Conservation (phyloP, 2,113 vertebrate species). For the Apeltes quadracus region DNA sequence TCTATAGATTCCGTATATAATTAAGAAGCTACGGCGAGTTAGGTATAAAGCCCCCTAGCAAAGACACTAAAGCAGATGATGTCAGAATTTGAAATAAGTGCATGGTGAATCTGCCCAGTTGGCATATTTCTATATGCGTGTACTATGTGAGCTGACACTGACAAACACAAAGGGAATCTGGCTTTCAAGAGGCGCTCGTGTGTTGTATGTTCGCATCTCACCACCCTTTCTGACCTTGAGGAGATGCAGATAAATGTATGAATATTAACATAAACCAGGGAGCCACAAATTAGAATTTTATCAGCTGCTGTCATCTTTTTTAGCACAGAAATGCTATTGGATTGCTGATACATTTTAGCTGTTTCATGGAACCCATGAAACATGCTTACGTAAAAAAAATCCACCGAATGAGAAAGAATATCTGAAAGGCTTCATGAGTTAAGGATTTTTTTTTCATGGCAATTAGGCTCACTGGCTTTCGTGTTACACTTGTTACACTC, state of each 20-base stretch:
- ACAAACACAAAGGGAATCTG: constrained; percentile 32
- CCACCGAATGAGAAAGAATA: background rate
- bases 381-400: background rate
- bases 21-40: constrained; percentile 24
- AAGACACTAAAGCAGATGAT: constrained; percentile 40
- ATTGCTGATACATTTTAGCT: background rate
- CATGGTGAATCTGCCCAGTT: constrained; percentile 52
- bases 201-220: background rate
- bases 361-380: background rate
- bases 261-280: too few species aligned
- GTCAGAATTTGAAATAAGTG: constrained; percentile 66
- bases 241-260: constrained; percentile 7
- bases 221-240: constrained; percentile 6
- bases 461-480: background rate
- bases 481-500: background rate
- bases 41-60: constrained; percentile 26
- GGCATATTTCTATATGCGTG: constrained; percentile 41
- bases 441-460: background rate
- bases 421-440: background rate
- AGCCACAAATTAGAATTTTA: too few species aligned
- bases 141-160: constrained; percentile 7
- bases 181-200: constrained; percentile 8
- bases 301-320: constrained; percentile 10
- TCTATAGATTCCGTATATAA: constrained; percentile 29
- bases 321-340: background rate